Evolutionary conservation across 2,888 invertebrate genomes (phyloP), one percentile per base, ranked within the genome.

Genomic region (Agrochola lychnidis): DNA sequence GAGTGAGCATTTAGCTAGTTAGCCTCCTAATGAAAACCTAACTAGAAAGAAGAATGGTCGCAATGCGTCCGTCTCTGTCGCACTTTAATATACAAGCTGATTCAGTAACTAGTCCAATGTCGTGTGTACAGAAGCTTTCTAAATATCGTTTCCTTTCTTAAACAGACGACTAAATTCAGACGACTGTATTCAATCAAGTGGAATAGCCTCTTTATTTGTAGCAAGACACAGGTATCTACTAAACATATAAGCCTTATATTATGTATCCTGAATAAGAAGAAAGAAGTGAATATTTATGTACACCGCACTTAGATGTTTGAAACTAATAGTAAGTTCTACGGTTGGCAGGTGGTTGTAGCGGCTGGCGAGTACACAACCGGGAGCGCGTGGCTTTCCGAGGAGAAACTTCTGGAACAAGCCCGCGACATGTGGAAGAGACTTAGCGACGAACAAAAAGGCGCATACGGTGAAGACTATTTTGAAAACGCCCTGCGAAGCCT

Each of bases 301-400:
- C 12, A 30, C 19, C n/a, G 25, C n/a, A 57, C 25, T 70, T 36
- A 22, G 51, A 67, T n/a, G 45, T 66, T 70, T 53, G 64, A 51
- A 67, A 79, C 62, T 71, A 63, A 84, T 53, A 57, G 14, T 40
- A 66, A 76, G 36, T 82, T 68, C n/a, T n/a, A 53, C 30, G 40
- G 57, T 75, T 66, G 48, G 48, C 75, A 96, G 96, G 98, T 98
- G 69, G 97, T 98, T 42, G 98, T 99, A 57, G 98, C 98, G 84
- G 98, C 98, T 61, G 98, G 99, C 62, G 98, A 98, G 94, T 98
- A 98, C 89, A 97, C 98, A 14, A 98, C 98, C 0, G 98, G 98
- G 90, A 98, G 97, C 87, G 97, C 98, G 2, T 98, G 98, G 98
- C 94, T 98, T 16, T 97, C 97, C 36, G 98, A 98, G 86, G 97